Evolutionary conservation across 2,113 vertebrate species (phyloP).

Genomic region (Nannospalax galili): DNA sequence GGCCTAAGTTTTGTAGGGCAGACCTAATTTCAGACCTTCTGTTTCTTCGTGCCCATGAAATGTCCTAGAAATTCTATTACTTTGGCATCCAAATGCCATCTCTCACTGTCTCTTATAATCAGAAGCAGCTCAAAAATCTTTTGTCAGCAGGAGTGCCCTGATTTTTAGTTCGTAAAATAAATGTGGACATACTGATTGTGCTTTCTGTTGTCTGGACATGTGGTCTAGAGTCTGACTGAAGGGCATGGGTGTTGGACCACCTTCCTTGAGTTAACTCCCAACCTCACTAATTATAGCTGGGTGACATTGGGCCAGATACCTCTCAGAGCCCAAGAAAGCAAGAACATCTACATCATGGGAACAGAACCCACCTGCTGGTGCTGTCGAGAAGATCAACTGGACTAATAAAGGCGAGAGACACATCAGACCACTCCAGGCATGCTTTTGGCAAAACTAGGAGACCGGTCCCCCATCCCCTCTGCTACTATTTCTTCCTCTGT

Average conservation of each 20-base stretch:
- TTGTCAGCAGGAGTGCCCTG: conserved; percentile 42
- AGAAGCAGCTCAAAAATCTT: conserved; percentile 29
- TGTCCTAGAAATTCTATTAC: conserved; percentile 47
- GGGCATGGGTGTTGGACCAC: not conserved
- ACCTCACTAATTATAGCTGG: not conserved
- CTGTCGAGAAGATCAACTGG: not conserved
- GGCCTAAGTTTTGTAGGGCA: not conserved
- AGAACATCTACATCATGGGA: not conserved
- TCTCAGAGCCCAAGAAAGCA: not conserved
- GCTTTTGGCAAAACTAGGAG: not conserved
- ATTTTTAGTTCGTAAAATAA: conserved; percentile 41
- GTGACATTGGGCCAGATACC: not conserved
- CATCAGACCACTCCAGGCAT: not conserved
- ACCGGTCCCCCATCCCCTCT: not conserved
- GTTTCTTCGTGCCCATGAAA: not conserved
- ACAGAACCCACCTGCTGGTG: not conserved
- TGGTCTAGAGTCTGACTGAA: not conserved
- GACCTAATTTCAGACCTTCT: conserved; percentile 32
- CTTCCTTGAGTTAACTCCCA: not conserved
- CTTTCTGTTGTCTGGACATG: not conserved
- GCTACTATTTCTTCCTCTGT: not conserved
- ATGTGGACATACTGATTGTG: not conserved
- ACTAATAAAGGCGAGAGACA: not conserved
- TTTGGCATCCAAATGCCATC: conserved; percentile 28
- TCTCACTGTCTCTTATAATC: conserved; percentile 35